A percentile compares a stretch with the other conserved stretches of the same genome.
These are phyloP conservation scores for Columba livia DNA, from an alignment of 2,113 vertebrate species.

Conservation along the genomic window DNA sequence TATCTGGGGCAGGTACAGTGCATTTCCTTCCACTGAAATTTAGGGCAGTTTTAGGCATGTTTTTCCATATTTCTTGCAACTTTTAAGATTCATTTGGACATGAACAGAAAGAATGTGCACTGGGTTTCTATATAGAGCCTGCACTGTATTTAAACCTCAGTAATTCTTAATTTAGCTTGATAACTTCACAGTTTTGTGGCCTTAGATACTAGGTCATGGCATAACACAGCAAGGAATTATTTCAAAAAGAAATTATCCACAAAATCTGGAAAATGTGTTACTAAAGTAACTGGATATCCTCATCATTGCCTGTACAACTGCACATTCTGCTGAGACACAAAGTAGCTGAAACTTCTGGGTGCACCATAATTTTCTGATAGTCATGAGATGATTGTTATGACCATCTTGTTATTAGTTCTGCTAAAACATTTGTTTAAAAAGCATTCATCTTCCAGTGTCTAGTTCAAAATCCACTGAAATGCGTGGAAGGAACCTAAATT, in stretches of 20 bases:
- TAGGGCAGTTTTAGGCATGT: rapidly evolving
- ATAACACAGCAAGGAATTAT: not conserved
- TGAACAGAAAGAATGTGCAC: not conserved
- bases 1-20: not conserved
- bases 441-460: not conserved
- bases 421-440: not conserved
- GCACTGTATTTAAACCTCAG: not conserved
- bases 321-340: not conserved
- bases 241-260: not conserved
- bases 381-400: not conserved
- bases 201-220: not conserved
- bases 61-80: not conserved
- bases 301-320: not conserved
- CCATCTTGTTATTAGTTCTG: not conserved
- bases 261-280: not conserved
- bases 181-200: not conserved
- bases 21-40: not conserved
- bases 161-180: not conserved
- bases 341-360: not conserved
- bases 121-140: not conserved
- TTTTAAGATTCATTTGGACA: not conserved
- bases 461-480: not conserved
- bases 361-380: not conserved
- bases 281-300: not conserved
- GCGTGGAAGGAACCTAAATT: not conserved